These are phyloP conservation scores for Reticulitermes lucifugus DNA, from an alignment of 2,888 invertebrate species.

Conservation along the genomic window DNA sequence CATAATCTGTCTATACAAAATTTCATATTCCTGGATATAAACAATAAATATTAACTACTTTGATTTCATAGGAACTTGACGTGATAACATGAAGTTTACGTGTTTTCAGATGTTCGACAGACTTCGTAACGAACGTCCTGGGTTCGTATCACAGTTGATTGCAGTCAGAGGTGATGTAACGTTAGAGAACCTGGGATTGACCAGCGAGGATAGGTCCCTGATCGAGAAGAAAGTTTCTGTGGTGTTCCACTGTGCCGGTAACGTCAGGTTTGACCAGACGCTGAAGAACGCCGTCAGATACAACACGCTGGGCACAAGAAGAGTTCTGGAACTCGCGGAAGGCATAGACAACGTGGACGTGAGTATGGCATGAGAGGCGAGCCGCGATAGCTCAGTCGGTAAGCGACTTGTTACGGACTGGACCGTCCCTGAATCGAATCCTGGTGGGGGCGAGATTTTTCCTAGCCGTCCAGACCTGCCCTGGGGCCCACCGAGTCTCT, in stretches of 20 bases:
- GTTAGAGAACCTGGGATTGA: slow-evolving; percentile 76
- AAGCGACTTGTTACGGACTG: too few species aligned
- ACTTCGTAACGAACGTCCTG: slow-evolving; percentile 69
- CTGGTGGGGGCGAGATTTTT: too few species aligned
- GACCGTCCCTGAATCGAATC: too few species aligned
- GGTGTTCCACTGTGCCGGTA: slow-evolving; percentile 84
- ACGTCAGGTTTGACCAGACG: slow-evolving; percentile 87
- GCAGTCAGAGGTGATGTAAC: slow-evolving; percentile 79
- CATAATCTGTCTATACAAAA: too few species aligned
- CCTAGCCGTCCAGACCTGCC: too few species aligned
- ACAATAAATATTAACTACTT: too few species aligned
- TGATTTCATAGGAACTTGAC: too few species aligned
- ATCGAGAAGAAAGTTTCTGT: slow-evolving; percentile 78
- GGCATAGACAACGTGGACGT: slow-evolving; percentile 75
- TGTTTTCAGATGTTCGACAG: slow-evolving; percentile 79
- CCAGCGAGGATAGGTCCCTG: slow-evolving; percentile 72
- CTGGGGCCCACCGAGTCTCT: too few species aligned
- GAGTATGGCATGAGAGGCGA: slow-evolving; percentile 6
- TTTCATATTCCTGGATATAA: too few species aligned
- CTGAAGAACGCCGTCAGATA: slow-evolving; percentile 89
- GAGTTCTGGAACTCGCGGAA: slow-evolving; percentile 85
- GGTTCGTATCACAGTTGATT: slow-evolving; percentile 58
- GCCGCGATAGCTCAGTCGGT: too few species aligned
- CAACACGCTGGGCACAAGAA: slow-evolving; percentile 91
- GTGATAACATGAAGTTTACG: too few species aligned